Evolutionary conservation across 2,797 vertebrate species (phyloP).

Genomic region (Micromesistius poutassou): DNA sequence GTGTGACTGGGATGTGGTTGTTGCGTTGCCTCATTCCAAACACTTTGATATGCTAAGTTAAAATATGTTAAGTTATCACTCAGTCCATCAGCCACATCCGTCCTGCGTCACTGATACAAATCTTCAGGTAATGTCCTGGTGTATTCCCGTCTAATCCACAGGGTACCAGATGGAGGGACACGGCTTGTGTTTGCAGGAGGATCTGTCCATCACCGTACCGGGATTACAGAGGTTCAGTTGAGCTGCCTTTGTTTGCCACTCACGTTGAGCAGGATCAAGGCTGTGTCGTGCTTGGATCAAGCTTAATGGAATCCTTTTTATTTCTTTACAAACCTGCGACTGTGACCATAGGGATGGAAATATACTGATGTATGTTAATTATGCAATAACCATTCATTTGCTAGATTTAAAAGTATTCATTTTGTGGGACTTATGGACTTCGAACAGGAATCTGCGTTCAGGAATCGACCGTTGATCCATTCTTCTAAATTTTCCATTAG

Average conservation of each 20-base stretch:
- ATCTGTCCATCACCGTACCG: constrained; percentile 28
- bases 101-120: constrained; percentile 14
- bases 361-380: background rate
- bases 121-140: constrained; percentile 43
- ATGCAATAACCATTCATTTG: background rate
- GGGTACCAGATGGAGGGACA: constrained; percentile 32
- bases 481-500: background rate
- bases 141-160: constrained; percentile 41
- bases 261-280: background rate
- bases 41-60: constrained; percentile 22
- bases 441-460: background rate
- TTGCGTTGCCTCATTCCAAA: background rate
- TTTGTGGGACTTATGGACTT: background rate
- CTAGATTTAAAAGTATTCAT: background rate
- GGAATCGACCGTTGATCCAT: background rate
- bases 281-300: constrained; percentile 12
- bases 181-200: constrained; percentile 30
- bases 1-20: background rate
- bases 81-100: constrained; percentile 21
- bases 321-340: background rate
- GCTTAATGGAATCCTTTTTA: background rate
- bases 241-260: constrained; percentile 15
- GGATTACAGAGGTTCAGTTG: constrained; percentile 35
- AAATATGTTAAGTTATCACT: constrained; percentile 18
- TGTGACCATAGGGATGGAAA: background rate